phyloP scores from a whole-genome alignment of 2,113 vertebrate genomes.

The zebrafish (Danio rerio) region GRCz12tu NC_133182.1:58477001-58477500 shows the following conservation, averaged over 20 bases:
- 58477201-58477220: not conserved
- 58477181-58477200: not conserved
- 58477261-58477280: not conserved
- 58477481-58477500: not conserved
- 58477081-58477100: not conserved
- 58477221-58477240: not conserved
- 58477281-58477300: not conserved
- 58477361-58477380: not conserved
- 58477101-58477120: not conserved
- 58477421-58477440: not conserved
- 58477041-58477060: not conserved
- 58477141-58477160: not conserved
- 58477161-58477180: not conserved
- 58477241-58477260: not conserved
- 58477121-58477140: not conserved
- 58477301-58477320: not conserved
- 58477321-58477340: not conserved
- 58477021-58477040: too few species aligned
- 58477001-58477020: too few species aligned
- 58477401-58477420: not conserved
- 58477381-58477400: not conserved
- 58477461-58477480: not conserved
- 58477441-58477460: not conserved
- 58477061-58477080: not conserved
- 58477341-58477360: not conserved